Conservation (phyloP, 2,113 vertebrate species). For the Nycticryphes semicollaris region DNA sequence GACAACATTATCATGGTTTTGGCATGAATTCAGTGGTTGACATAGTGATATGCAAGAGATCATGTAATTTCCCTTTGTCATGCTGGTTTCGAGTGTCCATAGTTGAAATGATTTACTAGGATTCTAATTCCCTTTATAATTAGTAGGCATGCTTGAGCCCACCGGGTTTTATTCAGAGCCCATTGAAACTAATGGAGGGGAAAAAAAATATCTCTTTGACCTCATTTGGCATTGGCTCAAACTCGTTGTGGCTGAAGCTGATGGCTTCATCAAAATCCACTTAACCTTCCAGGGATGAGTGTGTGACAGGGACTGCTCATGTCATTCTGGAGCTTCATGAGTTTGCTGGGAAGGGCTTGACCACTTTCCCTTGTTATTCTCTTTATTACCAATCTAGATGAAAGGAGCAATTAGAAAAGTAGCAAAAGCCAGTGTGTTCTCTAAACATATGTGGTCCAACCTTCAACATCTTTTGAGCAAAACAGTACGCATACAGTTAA, state of each 20-base stretch:
- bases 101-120: slow-evolving; percentile 5
- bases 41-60: background rate
- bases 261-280: slow-evolving; percentile 54
- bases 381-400: background rate
- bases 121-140: slow-evolving; percentile 23
- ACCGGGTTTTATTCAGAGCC: slow-evolving; percentile 1
- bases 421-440: background rate
- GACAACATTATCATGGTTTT: background rate
- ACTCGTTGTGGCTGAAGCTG: background rate
- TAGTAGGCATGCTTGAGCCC: background rate
- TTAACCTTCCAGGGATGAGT: slow-evolving; percentile 41
- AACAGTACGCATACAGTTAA: background rate
- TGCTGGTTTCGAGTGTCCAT: background rate
- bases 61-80: background rate
- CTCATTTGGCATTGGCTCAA: slow-evolving; percentile 47
- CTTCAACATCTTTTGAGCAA: background rate
- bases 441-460: background rate
- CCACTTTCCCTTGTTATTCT: background rate
- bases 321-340: background rate
- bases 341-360: background rate
- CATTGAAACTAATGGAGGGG: slow-evolving; percentile 29
- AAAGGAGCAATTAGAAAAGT: background rate
- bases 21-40: background rate
- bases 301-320: background rate
- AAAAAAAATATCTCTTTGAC: slow-evolving; percentile 10